Conservation (phyloP, 1,140 invertebrate species). For the Musca domestica region DNA sequence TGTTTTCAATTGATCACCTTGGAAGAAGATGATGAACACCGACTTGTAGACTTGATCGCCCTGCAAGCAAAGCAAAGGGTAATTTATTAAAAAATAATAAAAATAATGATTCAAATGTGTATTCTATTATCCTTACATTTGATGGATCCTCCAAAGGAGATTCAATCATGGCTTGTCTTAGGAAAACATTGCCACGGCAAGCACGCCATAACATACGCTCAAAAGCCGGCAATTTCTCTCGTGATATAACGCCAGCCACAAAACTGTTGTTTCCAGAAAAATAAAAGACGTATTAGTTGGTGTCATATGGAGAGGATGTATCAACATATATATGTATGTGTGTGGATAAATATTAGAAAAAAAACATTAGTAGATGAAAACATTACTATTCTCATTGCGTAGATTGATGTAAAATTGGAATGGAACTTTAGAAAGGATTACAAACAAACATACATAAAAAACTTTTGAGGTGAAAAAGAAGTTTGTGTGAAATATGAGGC, state of each 20-base stretch:
- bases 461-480: too few species aligned
- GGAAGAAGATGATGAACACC: constrained; percentile 99
- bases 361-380: constrained; percentile 11
- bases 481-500: too few species aligned
- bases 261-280: too few species aligned
- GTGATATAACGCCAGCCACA: constrained; percentile 84
- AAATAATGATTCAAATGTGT: too few species aligned
- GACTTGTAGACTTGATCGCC: constrained; percentile 94
- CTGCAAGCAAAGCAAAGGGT: constrained; percentile 58
- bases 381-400: neutral
- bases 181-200: constrained; percentile 89
- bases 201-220: constrained; percentile 98
- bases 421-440: too few species aligned
- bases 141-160: constrained; percentile 92
- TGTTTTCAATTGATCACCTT: constrained; percentile 98
- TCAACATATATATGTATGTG: constrained; percentile 27
- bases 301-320: constrained; percentile 7
- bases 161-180: constrained; percentile 90
- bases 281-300: neutral
- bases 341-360: too few species aligned
- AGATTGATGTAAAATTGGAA: too few species aligned
- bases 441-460: too few species aligned
- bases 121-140: constrained; percentile 75
- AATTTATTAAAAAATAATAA: neutral
- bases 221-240: constrained; percentile 93